Evolutionary conservation across 2,797 vertebrate genomes (phyloP).

Genomic region (Lepus oiostolus): DNA sequence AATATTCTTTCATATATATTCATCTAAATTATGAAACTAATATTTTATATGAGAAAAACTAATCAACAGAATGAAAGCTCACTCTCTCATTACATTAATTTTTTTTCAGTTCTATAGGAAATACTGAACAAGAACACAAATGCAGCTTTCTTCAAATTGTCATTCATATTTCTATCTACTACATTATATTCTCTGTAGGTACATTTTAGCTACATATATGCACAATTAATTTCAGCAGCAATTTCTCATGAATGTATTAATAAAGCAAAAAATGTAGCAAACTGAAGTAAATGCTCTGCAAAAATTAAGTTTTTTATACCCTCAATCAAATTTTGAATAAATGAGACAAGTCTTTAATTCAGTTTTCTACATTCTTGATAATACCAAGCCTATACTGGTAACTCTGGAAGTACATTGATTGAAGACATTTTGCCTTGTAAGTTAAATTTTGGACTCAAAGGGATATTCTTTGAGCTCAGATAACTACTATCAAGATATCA

Average conservation of each 20-base stretch:
- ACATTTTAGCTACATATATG: neutral
- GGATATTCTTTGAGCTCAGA: neutral
- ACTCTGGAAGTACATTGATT: neutral
- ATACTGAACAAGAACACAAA: neutral
- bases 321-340: slow-evolving; percentile 40
- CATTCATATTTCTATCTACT: neutral
- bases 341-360: neutral
- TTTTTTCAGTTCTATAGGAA: slow-evolving; percentile 6
- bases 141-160: neutral
- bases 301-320: slow-evolving; percentile 40
- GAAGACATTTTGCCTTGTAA: neutral
- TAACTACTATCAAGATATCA: neutral
- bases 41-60: neutral
- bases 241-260: neutral
- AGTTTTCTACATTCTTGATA: slow-evolving; percentile 10
- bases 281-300: neutral
- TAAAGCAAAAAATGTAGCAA: neutral
- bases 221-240: neutral
- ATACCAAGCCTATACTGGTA: neutral
- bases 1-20: neutral
- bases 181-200: neutral
- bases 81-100: neutral
- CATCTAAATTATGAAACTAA: slow-evolving; percentile 19
- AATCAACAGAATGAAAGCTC: neutral
- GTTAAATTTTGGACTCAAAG: slow-evolving; percentile 19